phyloP scores from a whole-genome alignment of 2,888 invertebrate genomes.

The Amiota minor region DNA sequence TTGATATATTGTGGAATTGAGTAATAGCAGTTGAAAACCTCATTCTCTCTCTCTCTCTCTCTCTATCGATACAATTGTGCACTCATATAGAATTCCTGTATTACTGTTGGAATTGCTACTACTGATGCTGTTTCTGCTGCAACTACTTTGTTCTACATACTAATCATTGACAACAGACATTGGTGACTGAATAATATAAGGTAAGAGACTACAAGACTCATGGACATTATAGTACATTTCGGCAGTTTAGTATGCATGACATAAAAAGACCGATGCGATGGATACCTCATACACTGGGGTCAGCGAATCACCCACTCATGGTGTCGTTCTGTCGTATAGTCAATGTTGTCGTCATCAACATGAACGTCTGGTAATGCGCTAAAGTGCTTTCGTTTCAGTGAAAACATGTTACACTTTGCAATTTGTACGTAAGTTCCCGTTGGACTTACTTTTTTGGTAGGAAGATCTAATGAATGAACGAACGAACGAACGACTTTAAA shows the following conservation, averaged over 20 bases:
- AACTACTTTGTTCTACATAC: conserved; percentile 25
- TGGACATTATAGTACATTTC: conserved; percentile 13
- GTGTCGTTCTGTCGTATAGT: background rate
- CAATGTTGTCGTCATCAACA: conserved; percentile 23
- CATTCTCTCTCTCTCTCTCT: too few species aligned
- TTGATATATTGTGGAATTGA: conserved; percentile 16
- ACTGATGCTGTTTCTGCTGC: background rate
- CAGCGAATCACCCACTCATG: background rate
- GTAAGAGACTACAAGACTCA: too few species aligned
- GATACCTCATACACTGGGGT: background rate
- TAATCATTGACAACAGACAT: conserved; percentile 65
- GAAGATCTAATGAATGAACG: conserved; percentile 1
- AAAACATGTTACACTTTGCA: conserved; percentile 68
- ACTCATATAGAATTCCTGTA: background rate
- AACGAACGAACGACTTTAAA: conserved; percentile 15
- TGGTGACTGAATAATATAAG: background rate
- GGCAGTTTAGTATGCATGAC: conserved; percentile 17
- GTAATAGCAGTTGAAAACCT: background rate
- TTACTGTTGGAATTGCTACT: background rate
- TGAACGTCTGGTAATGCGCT: conserved; percentile 64
- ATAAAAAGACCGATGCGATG: too few species aligned
- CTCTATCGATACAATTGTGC: too few species aligned
- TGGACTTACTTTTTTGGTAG: background rate
- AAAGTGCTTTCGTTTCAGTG: conserved; percentile 63
- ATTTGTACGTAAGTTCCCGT: conserved; percentile 58